Evolutionary conservation across 92 coral and sea anemone species (phyloP).

Genomic region (Ricordea florida): DNA sequence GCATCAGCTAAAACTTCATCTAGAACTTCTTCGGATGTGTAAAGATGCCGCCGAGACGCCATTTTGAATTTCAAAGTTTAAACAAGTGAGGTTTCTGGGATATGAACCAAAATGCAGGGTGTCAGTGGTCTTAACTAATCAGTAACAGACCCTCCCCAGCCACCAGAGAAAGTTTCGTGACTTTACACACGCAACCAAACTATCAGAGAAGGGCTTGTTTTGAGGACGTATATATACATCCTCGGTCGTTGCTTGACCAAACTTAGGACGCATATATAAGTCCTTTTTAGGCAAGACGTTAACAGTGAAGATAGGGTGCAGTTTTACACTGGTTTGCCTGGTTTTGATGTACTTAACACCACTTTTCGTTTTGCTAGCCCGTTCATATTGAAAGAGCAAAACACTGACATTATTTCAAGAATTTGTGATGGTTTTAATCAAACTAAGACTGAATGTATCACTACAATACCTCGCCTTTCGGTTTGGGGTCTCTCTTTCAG

Average conservation of each 20-base stretch:
- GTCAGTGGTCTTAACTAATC: too few relatives aligned
- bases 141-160: too few relatives aligned
- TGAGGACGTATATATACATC: too few relatives aligned
- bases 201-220: too few relatives aligned
- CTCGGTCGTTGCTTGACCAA: too few relatives aligned
- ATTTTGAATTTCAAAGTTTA: too few relatives aligned
- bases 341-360: conserved; percentile 3
- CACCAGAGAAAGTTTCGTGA: too few relatives aligned
- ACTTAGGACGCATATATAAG: too few relatives aligned
- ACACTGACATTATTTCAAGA: conserved; percentile 8
- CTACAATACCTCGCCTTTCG: conserved; percentile 17
- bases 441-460: conserved; percentile 19
- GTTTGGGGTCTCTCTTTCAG: not conserved
- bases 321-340: conserved; percentile 22
- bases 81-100: not conserved
- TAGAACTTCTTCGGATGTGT: not conserved
- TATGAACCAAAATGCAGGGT: not conserved
- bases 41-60: too few relatives aligned
- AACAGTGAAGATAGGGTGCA: not conserved
- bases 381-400: not conserved
- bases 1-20: not conserved
- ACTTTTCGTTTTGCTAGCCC: conserved; percentile 23
- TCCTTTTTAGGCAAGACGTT: too few relatives aligned
- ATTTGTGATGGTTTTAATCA: too few relatives aligned
- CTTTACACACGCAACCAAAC: too few relatives aligned